A percentile compares a stretch with the other conserved stretches of the same genome.
phyloP scores from a whole-genome alignment of 2,113 vertebrate genomes.

The Pelusios castaneus region DNA sequence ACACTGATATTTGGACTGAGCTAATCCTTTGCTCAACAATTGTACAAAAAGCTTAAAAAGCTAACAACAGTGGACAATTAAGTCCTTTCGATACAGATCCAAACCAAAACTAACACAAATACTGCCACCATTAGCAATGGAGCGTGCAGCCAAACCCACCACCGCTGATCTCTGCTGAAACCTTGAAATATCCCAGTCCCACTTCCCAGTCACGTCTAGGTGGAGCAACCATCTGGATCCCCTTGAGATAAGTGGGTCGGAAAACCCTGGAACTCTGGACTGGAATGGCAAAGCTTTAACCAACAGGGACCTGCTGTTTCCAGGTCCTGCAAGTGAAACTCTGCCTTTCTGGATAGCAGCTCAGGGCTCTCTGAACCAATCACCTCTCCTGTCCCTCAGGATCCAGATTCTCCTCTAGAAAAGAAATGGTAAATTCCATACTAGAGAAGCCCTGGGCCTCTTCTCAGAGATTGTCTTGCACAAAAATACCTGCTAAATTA shows the following conservation, averaged over 20 bases:
- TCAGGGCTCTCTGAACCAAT: not conserved
- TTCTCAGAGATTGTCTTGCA: not conserved
- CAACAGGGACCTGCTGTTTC: not conserved
- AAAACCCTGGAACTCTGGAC: not conserved
- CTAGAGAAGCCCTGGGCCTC: not conserved
- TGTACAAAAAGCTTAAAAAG: not conserved
- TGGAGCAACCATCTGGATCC: not conserved
- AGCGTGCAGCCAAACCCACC: not conserved
- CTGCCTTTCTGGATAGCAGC: not conserved
- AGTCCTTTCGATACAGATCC: not conserved
- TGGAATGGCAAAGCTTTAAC: not conserved
- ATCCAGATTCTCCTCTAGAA: not conserved
- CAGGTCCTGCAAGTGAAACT: not conserved
- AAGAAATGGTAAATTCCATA: not conserved
- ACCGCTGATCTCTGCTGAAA: not conserved
- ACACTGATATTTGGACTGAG: not conserved
- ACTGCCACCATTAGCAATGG: not conserved
- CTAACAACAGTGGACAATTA: not conserved
- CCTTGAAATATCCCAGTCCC: not conserved
- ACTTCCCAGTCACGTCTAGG: not conserved
- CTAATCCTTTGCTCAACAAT: not conserved
- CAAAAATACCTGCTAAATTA: too few species aligned
- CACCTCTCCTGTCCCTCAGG: not conserved
- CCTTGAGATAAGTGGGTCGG: not conserved
- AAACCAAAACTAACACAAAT: not conserved